These are phyloP conservation scores for Sorex maritimensis DNA, from an alignment of 2,797 vertebrate species.

Conservation along the genomic window DNA sequence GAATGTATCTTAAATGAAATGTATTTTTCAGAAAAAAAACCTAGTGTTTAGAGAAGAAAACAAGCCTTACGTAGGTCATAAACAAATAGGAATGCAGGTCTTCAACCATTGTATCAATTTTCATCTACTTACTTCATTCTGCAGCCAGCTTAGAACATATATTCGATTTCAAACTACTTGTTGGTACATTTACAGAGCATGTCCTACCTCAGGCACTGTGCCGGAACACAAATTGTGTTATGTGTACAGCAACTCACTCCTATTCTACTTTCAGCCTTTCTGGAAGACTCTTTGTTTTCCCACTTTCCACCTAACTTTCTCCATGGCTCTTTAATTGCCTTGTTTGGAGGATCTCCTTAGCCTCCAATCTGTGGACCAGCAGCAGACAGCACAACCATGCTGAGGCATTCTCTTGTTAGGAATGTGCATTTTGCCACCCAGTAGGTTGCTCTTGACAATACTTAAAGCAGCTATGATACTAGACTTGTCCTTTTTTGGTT, in stretches of 20 bases:
- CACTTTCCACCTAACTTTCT: accelerated
- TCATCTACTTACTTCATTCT: neutral
- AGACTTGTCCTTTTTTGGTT: neutral
- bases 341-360: neutral
- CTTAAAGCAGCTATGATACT: too few species aligned
- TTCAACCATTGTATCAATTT: neutral
- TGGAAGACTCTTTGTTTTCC: neutral
- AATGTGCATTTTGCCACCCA: neutral
- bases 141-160: neutral
- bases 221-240: neutral
- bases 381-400: neutral
- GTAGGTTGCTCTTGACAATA: neutral
- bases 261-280: neutral
- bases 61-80: neutral
- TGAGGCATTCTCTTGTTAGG: neutral
- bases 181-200: neutral
- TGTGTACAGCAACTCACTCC: neutral
- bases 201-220: neutral
- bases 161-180: neutral
- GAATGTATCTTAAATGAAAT: neutral
- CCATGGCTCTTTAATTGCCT: neutral
- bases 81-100: neutral
- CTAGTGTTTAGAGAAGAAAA: neutral
- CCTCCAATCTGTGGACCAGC: neutral
- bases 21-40: slow-evolving; percentile 34